Percentiles rank a stretch among this genome's conserved stretches.
Evolutionary conservation across 2,888 invertebrate species (phyloP).

Genomic region (Aphodius sticticus): DNA sequence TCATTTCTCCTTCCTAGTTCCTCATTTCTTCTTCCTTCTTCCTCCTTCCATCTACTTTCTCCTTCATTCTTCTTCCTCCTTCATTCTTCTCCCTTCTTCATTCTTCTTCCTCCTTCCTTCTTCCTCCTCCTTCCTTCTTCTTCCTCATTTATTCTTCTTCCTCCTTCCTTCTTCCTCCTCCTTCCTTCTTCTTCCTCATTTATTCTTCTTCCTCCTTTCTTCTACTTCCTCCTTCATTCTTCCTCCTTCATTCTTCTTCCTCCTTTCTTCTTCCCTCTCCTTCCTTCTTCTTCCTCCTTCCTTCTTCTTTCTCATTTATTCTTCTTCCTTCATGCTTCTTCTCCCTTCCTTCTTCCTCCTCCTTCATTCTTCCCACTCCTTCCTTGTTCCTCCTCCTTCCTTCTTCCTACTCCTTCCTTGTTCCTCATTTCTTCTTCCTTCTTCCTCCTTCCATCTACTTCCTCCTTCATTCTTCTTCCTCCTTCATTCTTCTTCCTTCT

Average conservation of each 20-base stretch:
- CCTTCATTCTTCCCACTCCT: not conserved
- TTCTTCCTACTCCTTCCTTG: too few relatives aligned
- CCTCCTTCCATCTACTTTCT: not conserved
- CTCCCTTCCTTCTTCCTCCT: not conserved
- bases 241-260: not conserved
- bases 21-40: not conserved
- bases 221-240: not conserved
- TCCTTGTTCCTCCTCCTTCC: not conserved
- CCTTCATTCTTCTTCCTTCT: not conserved
- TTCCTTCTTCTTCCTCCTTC: not conserved
- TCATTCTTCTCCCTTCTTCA: not conserved
- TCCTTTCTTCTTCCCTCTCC: not conserved
- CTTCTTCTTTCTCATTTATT: not conserved
- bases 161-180: not conserved
- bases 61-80: too few relatives aligned
- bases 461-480: too few relatives aligned
- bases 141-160: not conserved
- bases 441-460: not conserved
- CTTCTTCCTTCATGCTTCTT: not conserved
- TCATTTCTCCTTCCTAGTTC: too few relatives aligned
- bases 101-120: not conserved
- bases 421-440: too few relatives aligned
- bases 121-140: not conserved
- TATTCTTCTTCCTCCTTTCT: not conserved
- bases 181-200: not conserved